Conservation (phyloP, 2,888 invertebrate species). For the Apoda limacodes region DNA sequence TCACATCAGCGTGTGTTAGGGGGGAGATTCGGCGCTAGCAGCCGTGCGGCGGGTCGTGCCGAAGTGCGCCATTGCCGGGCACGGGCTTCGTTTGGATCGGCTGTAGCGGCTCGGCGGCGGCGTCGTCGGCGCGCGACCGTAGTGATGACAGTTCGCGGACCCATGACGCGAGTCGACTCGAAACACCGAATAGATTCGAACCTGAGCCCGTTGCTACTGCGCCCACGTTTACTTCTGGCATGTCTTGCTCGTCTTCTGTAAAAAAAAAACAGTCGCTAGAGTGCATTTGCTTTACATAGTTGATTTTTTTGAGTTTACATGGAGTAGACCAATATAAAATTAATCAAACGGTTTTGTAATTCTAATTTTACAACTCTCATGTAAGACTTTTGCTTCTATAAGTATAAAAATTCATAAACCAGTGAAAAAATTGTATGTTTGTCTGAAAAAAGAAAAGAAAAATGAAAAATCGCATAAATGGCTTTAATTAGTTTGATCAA, state of each 20-base stretch:
- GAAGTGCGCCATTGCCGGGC: constrained; percentile 16
- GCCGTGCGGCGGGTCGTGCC: constrained; percentile 18
- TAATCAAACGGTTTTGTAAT: no score
- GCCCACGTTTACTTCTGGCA: constrained; percentile 55
- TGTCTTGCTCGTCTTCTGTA: constrained; percentile 53
- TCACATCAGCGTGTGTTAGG: constrained; percentile 17
- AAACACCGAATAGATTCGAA: constrained; percentile 63
- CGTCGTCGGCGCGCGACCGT: constrained; percentile 49
- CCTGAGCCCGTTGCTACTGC: constrained; percentile 60
- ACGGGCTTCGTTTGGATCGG: constrained; percentile 17
- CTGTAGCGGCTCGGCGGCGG: constrained; percentile 43
- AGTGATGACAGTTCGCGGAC: constrained; percentile 61
- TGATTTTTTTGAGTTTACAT: no score
- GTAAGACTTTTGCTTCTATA: no score
- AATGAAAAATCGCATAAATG: no score
- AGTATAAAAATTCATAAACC: no score
- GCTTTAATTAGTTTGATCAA: no score
- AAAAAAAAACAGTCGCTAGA: no score
- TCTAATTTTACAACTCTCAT: no score
- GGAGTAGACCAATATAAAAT: no score
- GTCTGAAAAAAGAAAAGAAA: no score
- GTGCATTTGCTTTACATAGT: no score
- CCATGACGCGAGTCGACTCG: constrained; percentile 61
- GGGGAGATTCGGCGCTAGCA: constrained; percentile 20
- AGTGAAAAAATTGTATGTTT: no score